Percentiles rank a stretch among this genome's conserved stretches.
These are phyloP conservation scores for Zaprionus davidi DNA, from an alignment of 1,140 invertebrate genomes.

Conservation along the genomic window DNA sequence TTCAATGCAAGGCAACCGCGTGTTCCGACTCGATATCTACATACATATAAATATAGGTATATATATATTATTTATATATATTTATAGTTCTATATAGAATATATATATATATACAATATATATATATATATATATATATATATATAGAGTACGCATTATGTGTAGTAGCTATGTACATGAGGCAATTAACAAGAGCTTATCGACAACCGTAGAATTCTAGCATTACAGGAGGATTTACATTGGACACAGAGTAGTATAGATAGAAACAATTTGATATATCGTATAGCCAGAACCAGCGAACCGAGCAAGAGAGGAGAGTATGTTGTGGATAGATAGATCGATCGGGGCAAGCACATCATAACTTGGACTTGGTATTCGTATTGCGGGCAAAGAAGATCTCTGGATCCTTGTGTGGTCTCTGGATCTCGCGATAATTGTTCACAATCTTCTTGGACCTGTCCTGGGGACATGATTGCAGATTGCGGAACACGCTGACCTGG, in stretches of 20 bases:
- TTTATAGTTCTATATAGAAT: conserved; percentile 47
- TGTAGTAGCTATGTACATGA: conserved; percentile 61
- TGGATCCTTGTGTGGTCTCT: conserved; percentile 77
- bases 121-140: conserved; percentile 37
- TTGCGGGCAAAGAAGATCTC: conserved; percentile 83
- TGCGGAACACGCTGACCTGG: conserved; percentile 81
- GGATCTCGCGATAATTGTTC: conserved; percentile 83
- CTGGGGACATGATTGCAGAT: conserved; percentile 82
- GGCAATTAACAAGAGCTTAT: conserved; percentile 64
- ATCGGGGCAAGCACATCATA: conserved; percentile 67
- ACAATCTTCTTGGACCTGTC: conserved; percentile 84
- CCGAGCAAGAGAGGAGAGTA: conserved; percentile 2
- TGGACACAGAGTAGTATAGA: conserved; percentile 40
- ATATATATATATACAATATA: conserved; percentile 23
- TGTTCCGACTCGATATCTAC: conserved; percentile 58
- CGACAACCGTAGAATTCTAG: conserved; percentile 65
- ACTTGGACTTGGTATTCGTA: conserved; percentile 82
- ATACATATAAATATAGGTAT: conserved; percentile 34
- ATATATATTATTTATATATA: conserved; percentile 37
- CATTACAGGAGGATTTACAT: conserved; percentile 31
- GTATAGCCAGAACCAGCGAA: conserved; percentile 29
- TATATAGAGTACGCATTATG: conserved; percentile 19
- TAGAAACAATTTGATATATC: conserved; percentile 31
- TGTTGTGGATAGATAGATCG: background rate
- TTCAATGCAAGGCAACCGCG: conserved; percentile 75